phyloP scores from a whole-genome alignment of 35 echinoderm and acorn worm species.

The Apostichopus japonicus region DNA sequence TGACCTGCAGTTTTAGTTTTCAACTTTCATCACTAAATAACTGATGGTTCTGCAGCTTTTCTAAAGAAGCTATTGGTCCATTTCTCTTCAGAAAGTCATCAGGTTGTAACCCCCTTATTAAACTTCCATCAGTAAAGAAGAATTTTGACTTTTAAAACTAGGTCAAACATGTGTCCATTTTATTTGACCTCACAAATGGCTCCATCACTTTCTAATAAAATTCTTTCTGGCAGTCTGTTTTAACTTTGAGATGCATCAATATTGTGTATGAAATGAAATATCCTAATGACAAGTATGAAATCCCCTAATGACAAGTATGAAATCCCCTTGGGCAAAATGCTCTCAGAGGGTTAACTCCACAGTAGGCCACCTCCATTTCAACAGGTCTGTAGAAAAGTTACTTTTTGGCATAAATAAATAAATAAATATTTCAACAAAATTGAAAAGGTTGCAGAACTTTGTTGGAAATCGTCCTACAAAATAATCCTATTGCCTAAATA shows the following conservation, averaged over 20 bases:
- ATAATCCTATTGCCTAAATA: too few species aligned
- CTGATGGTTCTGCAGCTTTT: too few species aligned
- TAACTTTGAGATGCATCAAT: background rate
- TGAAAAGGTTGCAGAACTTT: too few species aligned
- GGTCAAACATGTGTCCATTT: background rate
- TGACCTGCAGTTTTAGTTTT: too few species aligned
- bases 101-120: too few species aligned
- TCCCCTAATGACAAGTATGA: background rate
- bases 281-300: background rate
- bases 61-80: too few species aligned
- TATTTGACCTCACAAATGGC: background rate
- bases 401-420: background rate
- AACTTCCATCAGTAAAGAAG: too few species aligned
- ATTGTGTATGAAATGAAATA: background rate
- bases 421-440: background rate
- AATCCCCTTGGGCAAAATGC: background rate
- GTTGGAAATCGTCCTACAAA: too few species aligned
- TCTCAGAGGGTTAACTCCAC: background rate
- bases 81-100: too few species aligned
- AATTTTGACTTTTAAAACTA: background rate
- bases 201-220: background rate
- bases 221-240: background rate
- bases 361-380: background rate
- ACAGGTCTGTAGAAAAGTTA: background rate
- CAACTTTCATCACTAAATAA: too few species aligned